Evolutionary conservation across 2,888 invertebrate species (phyloP).

Genomic region (Julus scandinavius): DNA sequence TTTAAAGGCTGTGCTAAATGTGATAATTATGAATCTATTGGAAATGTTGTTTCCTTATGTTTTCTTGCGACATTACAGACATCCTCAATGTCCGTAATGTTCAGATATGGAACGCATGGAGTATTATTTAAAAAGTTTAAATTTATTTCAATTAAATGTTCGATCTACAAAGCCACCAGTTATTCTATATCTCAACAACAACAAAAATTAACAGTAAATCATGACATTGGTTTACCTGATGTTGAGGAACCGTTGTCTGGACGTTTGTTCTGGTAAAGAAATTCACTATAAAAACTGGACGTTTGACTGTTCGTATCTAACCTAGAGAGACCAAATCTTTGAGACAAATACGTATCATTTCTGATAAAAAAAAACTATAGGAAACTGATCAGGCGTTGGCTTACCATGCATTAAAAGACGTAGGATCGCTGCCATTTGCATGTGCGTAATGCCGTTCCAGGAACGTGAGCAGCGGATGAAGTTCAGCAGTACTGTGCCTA

Average conservation of each 20-base stretch:
- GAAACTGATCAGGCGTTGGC: background rate
- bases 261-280: slow-evolving; percentile 42
- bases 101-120: no score
- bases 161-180: no score
- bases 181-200: no score
- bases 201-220: no score
- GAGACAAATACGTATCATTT: background rate
- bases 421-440: background rate
- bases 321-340: background rate
- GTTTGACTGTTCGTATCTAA: slow-evolving; percentile 46
- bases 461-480: slow-evolving; percentile 61
- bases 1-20: no score
- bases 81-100: no score
- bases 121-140: no score
- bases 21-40: no score
- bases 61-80: no score
- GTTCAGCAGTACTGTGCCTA: slow-evolving; percentile 59
- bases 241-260: slow-evolving; percentile 14
- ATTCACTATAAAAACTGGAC: slow-evolving; percentile 46
- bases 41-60: no score
- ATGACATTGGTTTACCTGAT: background rate
- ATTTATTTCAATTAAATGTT: no score
- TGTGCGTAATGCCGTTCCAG: slow-evolving; percentile 61
- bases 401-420: slow-evolving; percentile 48
- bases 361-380: background rate